A percentile compares a stretch with the other conserved stretches of the same genome.
Evolutionary conservation across 2,113 vertebrate genomes (phyloP).

Genomic region (Ptychochromis oligacanthus): DNA sequence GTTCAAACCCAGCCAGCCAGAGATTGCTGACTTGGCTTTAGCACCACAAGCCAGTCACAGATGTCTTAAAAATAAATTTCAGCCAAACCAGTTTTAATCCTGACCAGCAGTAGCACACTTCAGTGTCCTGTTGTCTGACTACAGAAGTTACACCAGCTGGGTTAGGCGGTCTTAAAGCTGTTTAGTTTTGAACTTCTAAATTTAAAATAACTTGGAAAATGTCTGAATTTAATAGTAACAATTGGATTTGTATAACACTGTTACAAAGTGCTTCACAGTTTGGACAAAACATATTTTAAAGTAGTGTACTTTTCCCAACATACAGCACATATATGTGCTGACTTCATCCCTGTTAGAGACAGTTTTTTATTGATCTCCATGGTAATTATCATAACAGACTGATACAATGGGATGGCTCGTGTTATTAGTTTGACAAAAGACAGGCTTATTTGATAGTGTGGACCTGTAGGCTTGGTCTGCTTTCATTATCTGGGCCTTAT

Average conservation of each 20-base stretch:
- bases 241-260: too few species aligned
- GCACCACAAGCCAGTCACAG: background rate
- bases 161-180: too few species aligned
- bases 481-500: slow-evolving; percentile 47
- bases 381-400: slow-evolving; percentile 51
- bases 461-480: slow-evolving; percentile 33
- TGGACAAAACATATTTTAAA: too few species aligned
- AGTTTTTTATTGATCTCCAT: slow-evolving; percentile 32
- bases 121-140: background rate
- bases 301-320: too few species aligned
- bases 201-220: too few species aligned
- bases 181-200: too few species aligned
- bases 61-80: background rate
- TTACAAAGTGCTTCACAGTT: too few species aligned
- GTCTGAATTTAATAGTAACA: too few species aligned
- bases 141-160: too few species aligned
- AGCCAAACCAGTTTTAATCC: background rate
- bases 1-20: background rate
- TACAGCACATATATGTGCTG: background rate
- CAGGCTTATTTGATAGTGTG: slow-evolving; percentile 46
- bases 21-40: background rate
- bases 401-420: slow-evolving; percentile 23
- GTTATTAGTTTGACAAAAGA: slow-evolving; percentile 54
- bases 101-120: background rate
- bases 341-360: background rate